Evolutionary conservation across 2,888 invertebrate genomes (phyloP).

Genomic region (Torymus tubicola): DNA sequence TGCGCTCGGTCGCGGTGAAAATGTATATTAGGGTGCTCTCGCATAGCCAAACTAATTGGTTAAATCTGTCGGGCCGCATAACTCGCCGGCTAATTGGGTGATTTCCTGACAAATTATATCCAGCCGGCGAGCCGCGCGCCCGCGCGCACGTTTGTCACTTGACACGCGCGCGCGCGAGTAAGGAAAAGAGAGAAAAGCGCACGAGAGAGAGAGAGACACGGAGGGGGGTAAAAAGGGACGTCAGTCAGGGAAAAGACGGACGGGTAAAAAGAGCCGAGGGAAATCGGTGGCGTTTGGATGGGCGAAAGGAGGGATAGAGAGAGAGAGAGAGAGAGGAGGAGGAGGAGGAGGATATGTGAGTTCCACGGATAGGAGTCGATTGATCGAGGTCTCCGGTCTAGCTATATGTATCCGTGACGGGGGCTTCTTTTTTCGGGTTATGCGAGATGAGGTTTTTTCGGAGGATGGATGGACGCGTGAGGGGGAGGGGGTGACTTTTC

Average conservation of each 20-base stretch:
- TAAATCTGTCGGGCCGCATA: constrained; percentile 77
- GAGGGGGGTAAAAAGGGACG: constrained; percentile 34
- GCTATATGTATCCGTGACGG: background rate
- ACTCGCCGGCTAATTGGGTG: constrained; percentile 77
- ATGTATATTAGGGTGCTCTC: constrained; percentile 72
- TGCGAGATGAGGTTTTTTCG: background rate
- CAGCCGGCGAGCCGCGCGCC: constrained; percentile 60
- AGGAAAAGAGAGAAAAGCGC: constrained; percentile 38
- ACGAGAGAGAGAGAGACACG: constrained; percentile 33
- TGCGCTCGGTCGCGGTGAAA: constrained; percentile 62
- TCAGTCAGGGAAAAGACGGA: constrained; percentile 30
- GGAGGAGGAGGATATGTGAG: too few species aligned
- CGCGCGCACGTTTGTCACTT: constrained; percentile 76
- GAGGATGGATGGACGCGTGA: too few species aligned
- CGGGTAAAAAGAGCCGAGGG: constrained; percentile 4
- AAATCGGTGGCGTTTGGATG: background rate
- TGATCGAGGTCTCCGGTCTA: constrained; percentile 11
- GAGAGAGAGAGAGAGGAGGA: too few species aligned
- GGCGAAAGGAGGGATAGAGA: too few species aligned
- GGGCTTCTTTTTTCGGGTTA: background rate
- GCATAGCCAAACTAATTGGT: constrained; percentile 77
- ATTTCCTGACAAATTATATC: constrained; percentile 77
- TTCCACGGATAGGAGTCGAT: constrained; percentile 1
- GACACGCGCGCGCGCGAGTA: constrained; percentile 68
- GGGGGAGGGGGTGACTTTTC: too few species aligned